Evolutionary conservation across 2,113 vertebrate genomes (phyloP), one percentile per base, ranked within the genome.

Genomic region (Aviceda subcristata): DNA sequence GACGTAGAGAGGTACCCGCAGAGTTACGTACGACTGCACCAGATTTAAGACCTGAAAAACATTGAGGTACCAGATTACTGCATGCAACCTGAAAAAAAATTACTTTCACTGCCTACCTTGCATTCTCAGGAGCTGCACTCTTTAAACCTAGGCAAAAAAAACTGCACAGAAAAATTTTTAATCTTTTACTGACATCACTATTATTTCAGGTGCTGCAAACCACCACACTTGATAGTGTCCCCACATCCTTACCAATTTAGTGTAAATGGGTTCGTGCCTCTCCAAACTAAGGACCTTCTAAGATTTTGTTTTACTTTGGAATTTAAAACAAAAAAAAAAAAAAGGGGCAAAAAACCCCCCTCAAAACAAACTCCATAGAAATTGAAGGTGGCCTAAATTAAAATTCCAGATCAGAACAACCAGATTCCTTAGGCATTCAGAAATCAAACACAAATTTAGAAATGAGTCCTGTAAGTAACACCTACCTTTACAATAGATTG

Each of bases 1-100:
- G 90, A 98, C 98, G 19, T 94, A 98, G 36, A 99, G 98, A 66
- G 98, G 98, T 10, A 98, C 97, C 2, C 95, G 97, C 74, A 98
- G 91, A 21, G 98, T 99, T 74, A 99, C 97, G 10, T 98, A 98
- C 3, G 98, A 98, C 94, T 98, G 98, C 66, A 99, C 93, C 57
- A 90, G 66, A 89, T 98, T 98, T 92, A 98, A 95, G 36, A 99
- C 98, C 98, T 98, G 83, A 68, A 90, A 90, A 80, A 79, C 48
- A 85, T 27, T 5, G 32, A 24, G 46, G 29, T 20, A 80, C 30
- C 46, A 34, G 34, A 74, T 76, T 51, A 55, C 75, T 15, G 48
- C 23, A 8, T 50, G 67, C 46, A 48, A 43, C 24, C 30, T 38
- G 32, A 38, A 60, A 39, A 39, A 51, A 69, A 71, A 26, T 41